Evolutionary conservation across 2,113 vertebrate species (phyloP).

Genomic region (Aviceda subcristata): DNA sequence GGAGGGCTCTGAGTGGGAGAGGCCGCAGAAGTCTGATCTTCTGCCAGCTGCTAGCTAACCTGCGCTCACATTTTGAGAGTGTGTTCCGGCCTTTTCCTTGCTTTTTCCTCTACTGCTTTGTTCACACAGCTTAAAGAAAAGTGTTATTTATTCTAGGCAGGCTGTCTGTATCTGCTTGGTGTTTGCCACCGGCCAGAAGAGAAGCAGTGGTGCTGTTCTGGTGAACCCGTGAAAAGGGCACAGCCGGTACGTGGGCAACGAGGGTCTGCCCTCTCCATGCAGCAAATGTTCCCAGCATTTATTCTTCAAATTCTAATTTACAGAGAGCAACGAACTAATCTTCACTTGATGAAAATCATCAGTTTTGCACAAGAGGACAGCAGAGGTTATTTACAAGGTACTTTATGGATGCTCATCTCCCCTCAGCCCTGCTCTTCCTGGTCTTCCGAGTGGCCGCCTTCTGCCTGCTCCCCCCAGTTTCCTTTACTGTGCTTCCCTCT

Average conservation of each 20-base stretch:
- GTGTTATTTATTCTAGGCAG: neutral
- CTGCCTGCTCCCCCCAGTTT: fast-evolving
- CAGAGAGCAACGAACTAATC: neutral
- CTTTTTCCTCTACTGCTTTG: neutral
- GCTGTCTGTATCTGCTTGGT: neutral
- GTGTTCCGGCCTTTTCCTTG: neutral
- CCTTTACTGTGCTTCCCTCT: neutral
- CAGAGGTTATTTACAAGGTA: neutral
- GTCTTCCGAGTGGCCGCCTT: neutral
- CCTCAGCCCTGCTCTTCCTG: neutral
- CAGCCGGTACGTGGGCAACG: neutral
- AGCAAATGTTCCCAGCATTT: neutral
- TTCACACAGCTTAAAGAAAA: neutral
- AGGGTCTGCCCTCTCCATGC: neutral
- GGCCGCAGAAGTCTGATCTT: neutral
- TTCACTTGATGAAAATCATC: neutral
- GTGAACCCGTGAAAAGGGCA: neutral
- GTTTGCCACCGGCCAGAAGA: neutral
- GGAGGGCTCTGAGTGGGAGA: neutral
- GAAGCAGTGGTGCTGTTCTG: neutral
- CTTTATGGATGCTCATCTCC: neutral
- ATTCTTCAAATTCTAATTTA: neutral
- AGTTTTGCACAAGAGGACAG: neutral
- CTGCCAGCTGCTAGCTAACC: neutral
- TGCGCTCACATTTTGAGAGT: neutral